phyloP scores from a whole-genome alignment of 2,888 invertebrate species.

The Mylabris sibirica region DNA sequence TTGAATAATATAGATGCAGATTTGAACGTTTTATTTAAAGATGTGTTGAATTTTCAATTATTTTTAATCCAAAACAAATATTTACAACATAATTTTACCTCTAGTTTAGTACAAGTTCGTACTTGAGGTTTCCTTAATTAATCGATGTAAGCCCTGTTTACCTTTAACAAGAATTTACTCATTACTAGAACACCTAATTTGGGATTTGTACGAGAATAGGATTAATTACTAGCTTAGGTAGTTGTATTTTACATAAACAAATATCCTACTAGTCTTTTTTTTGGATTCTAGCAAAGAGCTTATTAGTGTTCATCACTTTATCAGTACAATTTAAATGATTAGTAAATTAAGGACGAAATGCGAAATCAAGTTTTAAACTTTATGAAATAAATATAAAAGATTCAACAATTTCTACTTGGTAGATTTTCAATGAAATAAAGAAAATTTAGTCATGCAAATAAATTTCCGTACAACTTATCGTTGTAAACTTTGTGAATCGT shows the following conservation, averaged over 20 bases:
- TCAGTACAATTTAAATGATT: background rate
- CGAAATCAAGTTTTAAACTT: slow-evolving; percentile 16
- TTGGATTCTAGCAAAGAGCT: background rate
- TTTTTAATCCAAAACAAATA: background rate
- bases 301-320: no score
- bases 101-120: background rate
- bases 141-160: slow-evolving; percentile 33
- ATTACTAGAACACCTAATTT: slow-evolving; percentile 33
- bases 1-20: background rate
- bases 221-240: slow-evolving; percentile 31
- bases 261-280: background rate
- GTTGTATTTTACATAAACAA: slow-evolving; percentile 16
- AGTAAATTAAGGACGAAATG: slow-evolving; percentile 1
- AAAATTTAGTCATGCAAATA: slow-evolving; percentile 26
- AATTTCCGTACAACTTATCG: slow-evolving; percentile 32
- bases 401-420: slow-evolving; percentile 9
- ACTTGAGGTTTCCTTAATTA: slow-evolving; percentile 19
- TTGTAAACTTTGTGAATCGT: slow-evolving; percentile 26
- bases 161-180: slow-evolving; percentile 34
- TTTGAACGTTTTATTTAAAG: background rate
- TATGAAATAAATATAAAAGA: slow-evolving; percentile 19
- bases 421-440: slow-evolving; percentile 24
- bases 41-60: background rate
- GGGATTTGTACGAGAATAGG: slow-evolving; percentile 31
- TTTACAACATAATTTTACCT: background rate